Conservation (phyloP, 2,113 vertebrate species). For the Triplophysa tibetana region DNA sequence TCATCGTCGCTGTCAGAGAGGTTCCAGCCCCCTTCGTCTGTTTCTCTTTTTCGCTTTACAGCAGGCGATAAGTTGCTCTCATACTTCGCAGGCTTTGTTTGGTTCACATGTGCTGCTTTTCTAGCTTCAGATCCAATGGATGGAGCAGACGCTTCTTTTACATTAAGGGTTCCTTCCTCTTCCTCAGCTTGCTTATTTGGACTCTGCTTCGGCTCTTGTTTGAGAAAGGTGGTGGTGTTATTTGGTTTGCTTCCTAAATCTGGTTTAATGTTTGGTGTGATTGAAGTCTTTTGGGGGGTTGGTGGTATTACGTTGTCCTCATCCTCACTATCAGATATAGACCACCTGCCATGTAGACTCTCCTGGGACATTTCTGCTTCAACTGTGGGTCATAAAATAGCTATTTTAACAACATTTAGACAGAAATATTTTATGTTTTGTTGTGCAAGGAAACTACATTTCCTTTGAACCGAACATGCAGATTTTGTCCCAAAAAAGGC, state of each 20-base stretch:
- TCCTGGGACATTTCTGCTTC: constrained; percentile 77
- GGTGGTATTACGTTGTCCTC: constrained; percentile 72
- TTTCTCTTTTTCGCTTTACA: constrained; percentile 74
- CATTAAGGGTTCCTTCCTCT: constrained; percentile 27
- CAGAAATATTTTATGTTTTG: no score
- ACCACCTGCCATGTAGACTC: constrained; percentile 87
- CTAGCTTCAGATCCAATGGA: constrained; percentile 79
- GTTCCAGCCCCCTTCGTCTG: constrained; percentile 84
- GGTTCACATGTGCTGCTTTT: constrained; percentile 74
- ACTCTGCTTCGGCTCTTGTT: constrained; percentile 27
- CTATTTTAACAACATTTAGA: no score
- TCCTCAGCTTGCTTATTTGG: constrained; percentile 58
- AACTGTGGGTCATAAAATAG: background rate
- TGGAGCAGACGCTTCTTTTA: constrained; percentile 57
- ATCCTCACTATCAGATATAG: constrained; percentile 92
- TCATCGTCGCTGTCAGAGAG: constrained; percentile 90
- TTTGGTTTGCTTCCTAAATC: constrained; percentile 24
- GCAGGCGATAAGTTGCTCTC: constrained; percentile 55
- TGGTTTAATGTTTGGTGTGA: constrained; percentile 37
- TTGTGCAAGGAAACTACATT: no score
- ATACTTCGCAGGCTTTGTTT: constrained; percentile 73
- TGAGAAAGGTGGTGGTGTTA: constrained; percentile 36
- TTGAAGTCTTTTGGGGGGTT: constrained; percentile 55
- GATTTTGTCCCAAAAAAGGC: no score
- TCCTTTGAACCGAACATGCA: no score